Base-by-base conservation (phyloP, 2,797 vertebrate genomes). In the Onychomys leucogaster region DNA sequence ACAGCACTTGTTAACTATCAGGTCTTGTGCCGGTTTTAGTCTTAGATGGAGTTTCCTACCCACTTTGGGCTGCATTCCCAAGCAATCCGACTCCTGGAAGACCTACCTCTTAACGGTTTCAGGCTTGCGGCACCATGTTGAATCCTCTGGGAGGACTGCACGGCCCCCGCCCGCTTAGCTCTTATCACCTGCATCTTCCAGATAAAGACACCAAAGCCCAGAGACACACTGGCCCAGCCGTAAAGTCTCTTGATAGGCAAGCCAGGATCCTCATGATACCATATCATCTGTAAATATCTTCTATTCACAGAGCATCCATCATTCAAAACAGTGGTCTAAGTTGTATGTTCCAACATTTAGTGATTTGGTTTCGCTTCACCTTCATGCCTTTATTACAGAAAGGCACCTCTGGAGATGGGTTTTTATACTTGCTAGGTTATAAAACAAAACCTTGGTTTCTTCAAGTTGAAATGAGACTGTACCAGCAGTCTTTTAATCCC, bases 361-460 rank as follows among this genome's bases (percentile, higher is more conserved):
- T 90, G 52, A 9, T 52, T 29, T 83, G 6, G 94, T 80, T 78
- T 59, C 84, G 5, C 57, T 82, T 67, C 41, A 85, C 41, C 10
- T 21, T 59, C 61, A 21, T 19, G 46, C 19, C 6, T 75, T 75
- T 43, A 6, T 75, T 43, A 25, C 37, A 27, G 37, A 89, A 96
- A 89, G 75, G 21, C 32, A 6, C 32, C 89, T 67, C 75, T 83
- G 25, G 41, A 69, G 94, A 84, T 49, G 4, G 57, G 25, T n/a
- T 94, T 91, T 83, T 19, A n/a, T 69, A 82, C 8, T 52, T 81
- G 14, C 55, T 65, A 71, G 80, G 27, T 94, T 65, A 46, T 41
- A 87, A 89, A 46, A 80, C 29, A 95, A 90, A 96, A 61, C 3
- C 37, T 95, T 88, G 5, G 6, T 90, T 95, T 94, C 88, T 75